Base-by-base conservation (phyloP, 2,888 invertebrate genomes). In the Auanema sp. region DNA sequence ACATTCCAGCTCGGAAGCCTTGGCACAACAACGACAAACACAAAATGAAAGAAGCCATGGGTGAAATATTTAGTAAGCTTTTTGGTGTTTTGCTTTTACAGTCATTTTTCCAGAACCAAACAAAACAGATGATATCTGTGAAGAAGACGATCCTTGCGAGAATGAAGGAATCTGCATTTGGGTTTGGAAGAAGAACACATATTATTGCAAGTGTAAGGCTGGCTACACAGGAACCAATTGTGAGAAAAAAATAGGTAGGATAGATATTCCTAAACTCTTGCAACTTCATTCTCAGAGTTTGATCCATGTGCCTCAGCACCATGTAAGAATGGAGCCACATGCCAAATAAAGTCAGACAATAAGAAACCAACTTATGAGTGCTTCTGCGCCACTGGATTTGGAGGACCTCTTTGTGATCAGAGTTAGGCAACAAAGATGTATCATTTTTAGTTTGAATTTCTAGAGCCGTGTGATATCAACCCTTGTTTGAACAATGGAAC, bases 401-500 rank as follows among this genome's bases (percentile, higher is more conserved):
- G 78, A 12, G 82, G 82, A 4, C 66, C 65, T 23, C 68, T 62
- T n/a, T 82, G 82, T 61, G 80, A 80, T 60, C 60, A 75, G 56
- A 71, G 81, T 80, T 25, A 58, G 77, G 53, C n/a, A 25, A 12
- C 25, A 11, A 5, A n/a, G 14, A 55, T n/a, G 16, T 16, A 41
- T 16, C n/a, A 16, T n/a, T 11, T 33, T 40, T 14, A 24, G 33
- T 12, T 24, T n/a, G n/a, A n/a, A n/a, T n/a, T 57, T 68, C 14
- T 33, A 69, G 71, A 65, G 56, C 72, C 70, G 0, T 73, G 70
- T 60, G 70, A 78, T 33, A 67, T 69, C 1, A 75, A 77, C 60
- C 81, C 81, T 0, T 81, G 83, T 65, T 58, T 75, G 16, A 83
- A 83, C 65, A 78, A 79, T 56, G 83, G 83, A 49, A 83, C 79